Base-by-base conservation (phyloP, 2,888 invertebrate genomes). In the Spodoptera picta region DNA sequence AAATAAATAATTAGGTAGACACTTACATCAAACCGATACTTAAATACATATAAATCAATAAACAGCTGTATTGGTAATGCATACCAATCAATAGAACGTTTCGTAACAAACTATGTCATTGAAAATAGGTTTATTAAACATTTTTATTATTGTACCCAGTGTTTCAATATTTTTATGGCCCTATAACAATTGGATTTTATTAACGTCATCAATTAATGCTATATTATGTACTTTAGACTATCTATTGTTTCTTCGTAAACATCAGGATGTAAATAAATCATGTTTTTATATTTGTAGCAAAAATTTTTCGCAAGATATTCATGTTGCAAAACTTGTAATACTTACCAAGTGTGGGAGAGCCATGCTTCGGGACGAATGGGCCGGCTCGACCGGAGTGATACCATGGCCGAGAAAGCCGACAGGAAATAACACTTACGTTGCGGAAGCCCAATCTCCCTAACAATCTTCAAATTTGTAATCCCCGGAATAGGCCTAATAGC, bases 111-210 rank as follows among this genome's bases (percentile, higher is more conserved):
- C 48, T 27, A 49, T 75, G 77, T 73, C 75, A 75, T 45, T 71
- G 60, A 57, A 75, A 58, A 78, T 75, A 75, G 79, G 76, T 75
- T 77, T 75, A 77, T 72, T 68, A 61, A 63, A 44, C 60, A 69
- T 66, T 72, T 73, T 72, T 78, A 72, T 64, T 63, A 48, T 52
- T 56, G 58, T 52, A 60, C 60, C 65, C 60, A 65, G 42, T 36
- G 49, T 71, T 36, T 54, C 44, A 72, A 75, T 70, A 75, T 72
- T 72, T 77, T 77, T 77, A 77, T 78, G 44, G 60, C 49, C 61
- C 65, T 56, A 31, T 58, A 60, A 72, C 68, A 75, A 76, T 75
- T 76, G 79, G 46, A 68, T 43, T 72, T 64, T 69, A 72, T 61
- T 65, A 61, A 61, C 65, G 43, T 55, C 42, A 10, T 46, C 53